phyloP scores from a whole-genome alignment of 2,113 vertebrate genomes.

The Semnornis frantzii region DNA sequence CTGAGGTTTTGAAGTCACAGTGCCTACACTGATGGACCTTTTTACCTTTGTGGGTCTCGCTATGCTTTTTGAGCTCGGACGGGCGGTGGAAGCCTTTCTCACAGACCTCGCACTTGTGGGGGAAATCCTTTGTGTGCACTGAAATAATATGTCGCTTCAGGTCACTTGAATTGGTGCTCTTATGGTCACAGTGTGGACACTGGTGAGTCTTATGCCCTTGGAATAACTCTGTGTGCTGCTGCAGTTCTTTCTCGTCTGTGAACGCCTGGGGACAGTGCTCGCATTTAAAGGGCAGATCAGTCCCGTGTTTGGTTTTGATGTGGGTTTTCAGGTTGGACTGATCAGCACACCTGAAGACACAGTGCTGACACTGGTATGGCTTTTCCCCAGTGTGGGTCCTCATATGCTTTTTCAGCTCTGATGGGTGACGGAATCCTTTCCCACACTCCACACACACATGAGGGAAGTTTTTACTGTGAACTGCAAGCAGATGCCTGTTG shows the following conservation, averaged over 20 bases:
- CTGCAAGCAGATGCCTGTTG: slow-evolving; percentile 93
- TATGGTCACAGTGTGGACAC: slow-evolving; percentile 98
- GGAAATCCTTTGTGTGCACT: slow-evolving; percentile 99
- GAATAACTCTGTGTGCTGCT: slow-evolving; percentile 91
- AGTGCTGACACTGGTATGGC: slow-evolving; percentile 96
- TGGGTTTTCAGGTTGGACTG: slow-evolving; percentile 99
- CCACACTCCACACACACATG: slow-evolving; percentile 98
- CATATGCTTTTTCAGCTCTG: slow-evolving; percentile 99
- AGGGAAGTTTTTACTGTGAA: slow-evolving; percentile 98
- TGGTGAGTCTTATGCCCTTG: slow-evolving; percentile 98
- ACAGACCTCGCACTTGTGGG: slow-evolving; percentile 97
- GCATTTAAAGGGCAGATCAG: slow-evolving; percentile 93
- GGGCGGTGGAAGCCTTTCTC: slow-evolving; percentile 99
- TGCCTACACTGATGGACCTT: slow-evolving; percentile 97
- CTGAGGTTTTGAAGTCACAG: slow-evolving; percentile 97
- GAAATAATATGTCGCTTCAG: slow-evolving; percentile 98
- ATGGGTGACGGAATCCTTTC: slow-evolving; percentile 97
- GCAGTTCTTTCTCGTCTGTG: slow-evolving; percentile 91
- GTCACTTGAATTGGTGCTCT: slow-evolving; percentile 99
- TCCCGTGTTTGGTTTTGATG: slow-evolving; percentile 96
- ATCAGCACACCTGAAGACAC: slow-evolving; percentile 95
- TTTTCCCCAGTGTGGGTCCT: slow-evolving; percentile 99
- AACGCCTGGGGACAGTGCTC: slow-evolving; percentile 97
- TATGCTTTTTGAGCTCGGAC: slow-evolving; percentile 97
- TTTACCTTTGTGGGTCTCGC: slow-evolving; percentile 95